Conservation (phyloP, 2,888 invertebrate genomes). For the Diachrysia chrysitis region DNA sequence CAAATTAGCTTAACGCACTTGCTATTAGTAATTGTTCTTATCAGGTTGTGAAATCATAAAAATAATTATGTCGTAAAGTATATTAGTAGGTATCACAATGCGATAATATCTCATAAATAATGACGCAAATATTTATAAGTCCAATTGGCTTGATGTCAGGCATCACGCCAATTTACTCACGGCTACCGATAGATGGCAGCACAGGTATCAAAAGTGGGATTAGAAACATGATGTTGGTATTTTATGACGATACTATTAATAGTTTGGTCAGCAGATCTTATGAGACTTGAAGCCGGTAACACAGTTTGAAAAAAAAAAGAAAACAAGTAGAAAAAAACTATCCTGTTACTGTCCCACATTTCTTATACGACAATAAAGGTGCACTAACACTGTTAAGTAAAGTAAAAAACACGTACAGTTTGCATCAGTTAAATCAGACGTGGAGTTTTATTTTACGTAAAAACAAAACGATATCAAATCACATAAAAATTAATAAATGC, state of each 20-base stretch:
- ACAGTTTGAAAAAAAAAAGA: neutral
- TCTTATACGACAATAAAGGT: too few relatives aligned
- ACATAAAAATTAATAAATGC: neutral
- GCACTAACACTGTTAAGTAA: too few relatives aligned
- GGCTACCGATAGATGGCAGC: neutral
- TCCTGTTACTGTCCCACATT: too few relatives aligned
- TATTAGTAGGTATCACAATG: neutral
- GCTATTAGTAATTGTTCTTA: neutral
- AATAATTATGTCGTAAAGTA: neutral
- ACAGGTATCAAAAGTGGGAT: neutral
- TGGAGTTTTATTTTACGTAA: too few relatives aligned
- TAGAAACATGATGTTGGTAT: neutral
- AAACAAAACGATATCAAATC: too few relatives aligned
- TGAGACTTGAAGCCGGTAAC: neutral
- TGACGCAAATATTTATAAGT: neutral
- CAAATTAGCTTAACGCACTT: neutral
- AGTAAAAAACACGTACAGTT: too few relatives aligned
- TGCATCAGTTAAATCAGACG: too few relatives aligned
- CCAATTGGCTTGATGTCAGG: constrained; percentile 2
- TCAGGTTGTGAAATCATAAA: constrained; percentile 4
- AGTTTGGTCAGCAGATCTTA: too few relatives aligned
- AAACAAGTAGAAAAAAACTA: too few relatives aligned
- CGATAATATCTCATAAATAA: constrained; percentile 2
- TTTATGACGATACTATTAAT: neutral
- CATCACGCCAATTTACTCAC: neutral